A percentile compares a stretch with the other conserved stretches of the same genome.
Conservation (phyloP, 2,797 vertebrate species). For the Tapirus indicus region DNA sequence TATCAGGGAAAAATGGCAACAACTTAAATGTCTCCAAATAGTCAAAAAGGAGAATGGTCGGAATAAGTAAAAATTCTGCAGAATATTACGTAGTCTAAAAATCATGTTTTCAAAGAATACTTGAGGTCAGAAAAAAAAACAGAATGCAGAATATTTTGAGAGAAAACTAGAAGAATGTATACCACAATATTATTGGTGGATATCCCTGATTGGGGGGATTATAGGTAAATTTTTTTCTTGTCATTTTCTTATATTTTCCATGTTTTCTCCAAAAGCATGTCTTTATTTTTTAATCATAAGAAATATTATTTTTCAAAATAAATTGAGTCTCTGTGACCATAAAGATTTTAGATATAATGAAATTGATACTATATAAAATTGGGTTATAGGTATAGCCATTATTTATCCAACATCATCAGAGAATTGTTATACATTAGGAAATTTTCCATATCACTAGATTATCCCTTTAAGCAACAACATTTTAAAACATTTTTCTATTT, state of each 20-base stretch:
- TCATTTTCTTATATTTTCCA: background rate
- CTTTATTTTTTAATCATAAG: background rate
- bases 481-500: background rate
- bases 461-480: background rate
- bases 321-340: background rate
- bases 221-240: background rate
- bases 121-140: background rate
- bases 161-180: background rate
- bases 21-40: background rate
- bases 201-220: background rate
- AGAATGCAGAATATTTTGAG: background rate
- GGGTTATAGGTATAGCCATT: background rate
- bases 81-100: background rate
- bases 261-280: background rate
- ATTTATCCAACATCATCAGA: background rate
- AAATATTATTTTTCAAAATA: slow-evolving; percentile 13
- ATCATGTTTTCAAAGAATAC: background rate
- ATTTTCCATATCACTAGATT: background rate
- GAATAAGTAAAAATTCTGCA: background rate
- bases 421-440: background rate
- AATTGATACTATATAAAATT: background rate
- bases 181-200: background rate
- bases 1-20: background rate
- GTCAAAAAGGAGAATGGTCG: background rate
- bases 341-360: slow-evolving; percentile 10